Conservation (phyloP, 2,113 vertebrate species). For the Hydropotes inermis region DNA sequence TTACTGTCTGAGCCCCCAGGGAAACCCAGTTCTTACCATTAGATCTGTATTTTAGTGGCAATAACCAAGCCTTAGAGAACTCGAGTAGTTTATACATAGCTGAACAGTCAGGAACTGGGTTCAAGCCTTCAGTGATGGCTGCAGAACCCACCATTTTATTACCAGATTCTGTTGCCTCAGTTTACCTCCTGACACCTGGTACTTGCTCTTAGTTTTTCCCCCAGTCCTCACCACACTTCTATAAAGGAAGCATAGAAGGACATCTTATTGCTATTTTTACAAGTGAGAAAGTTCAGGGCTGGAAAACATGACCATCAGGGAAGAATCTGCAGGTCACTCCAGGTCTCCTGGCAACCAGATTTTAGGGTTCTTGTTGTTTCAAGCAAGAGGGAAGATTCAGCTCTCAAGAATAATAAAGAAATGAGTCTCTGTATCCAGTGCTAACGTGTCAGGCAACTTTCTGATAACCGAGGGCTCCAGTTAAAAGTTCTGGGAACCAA, state of each 20-base stretch:
- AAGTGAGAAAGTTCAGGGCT: neutral
- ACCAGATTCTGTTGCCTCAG: neutral
- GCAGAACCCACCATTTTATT: neutral
- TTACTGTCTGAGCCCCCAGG: neutral
- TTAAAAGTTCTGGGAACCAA: neutral
- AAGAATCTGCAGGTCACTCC: neutral
- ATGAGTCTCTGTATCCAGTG: neutral
- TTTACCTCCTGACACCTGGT: neutral
- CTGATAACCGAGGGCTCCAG: neutral
- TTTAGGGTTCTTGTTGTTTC: neutral
- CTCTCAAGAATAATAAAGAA: neutral
- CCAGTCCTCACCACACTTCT: neutral
- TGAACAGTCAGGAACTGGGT: neutral
- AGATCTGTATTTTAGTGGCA: neutral
- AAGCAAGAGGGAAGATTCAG: neutral
- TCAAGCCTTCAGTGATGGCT: neutral
- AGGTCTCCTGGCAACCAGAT: neutral
- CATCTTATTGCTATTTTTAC: neutral
- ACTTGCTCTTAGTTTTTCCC: neutral
- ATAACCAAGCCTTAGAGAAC: neutral
- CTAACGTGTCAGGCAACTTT: neutral
- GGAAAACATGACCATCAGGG: neutral
- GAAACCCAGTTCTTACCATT: neutral
- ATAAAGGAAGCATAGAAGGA: neutral
- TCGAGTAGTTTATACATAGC: neutral